Base-by-base conservation (phyloP, 2,113 vertebrate genomes). In the Ondatra zibethicus region DNA sequence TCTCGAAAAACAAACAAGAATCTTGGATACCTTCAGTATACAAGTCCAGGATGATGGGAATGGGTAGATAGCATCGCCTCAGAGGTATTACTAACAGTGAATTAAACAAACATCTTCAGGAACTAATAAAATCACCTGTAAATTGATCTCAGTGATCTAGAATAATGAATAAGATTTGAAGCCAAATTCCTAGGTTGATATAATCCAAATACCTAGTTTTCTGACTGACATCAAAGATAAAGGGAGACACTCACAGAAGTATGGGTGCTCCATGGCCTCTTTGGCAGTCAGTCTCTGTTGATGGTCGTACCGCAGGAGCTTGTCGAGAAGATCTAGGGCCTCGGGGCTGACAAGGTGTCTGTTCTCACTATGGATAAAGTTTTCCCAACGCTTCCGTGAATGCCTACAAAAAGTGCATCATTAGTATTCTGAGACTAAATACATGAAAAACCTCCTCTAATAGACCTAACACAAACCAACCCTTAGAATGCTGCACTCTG, bases 361-460 rank as follows among this genome's bases (percentile, higher is more conserved):
- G 98, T 99, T 99, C 98, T 99, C 99, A 3, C 99, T 99, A 98
- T 99, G 99, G 97, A 99, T 99, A 98, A 99, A 99, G 98, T 99
- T 99, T 98, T 99, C 99, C 99, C 99, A 99, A 80, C 99, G 99
- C 97, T 99, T 99, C 97, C 99, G 98, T 1, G 99, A 99, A 98
- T 99, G 99, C 97, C 99, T 99, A 94, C 10, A 93, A 92, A 73
- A 87, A 92, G 94, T 2, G 45, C 72, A 94, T 31, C 55, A 17
- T 96, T 55, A 94, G 31, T 31, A 36, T 61, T 89, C 61, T 16
- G 78, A 96, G 45, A 58, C 36, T n/a, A 70, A 93, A 61, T n/a
- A 50, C 36, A 65, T 27, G 42, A 65, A 50, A 65, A 94, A 88
- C n/a, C 65, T 88, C 61, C 29, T 7, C 4, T 73, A 63, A 36